Evolutionary conservation across 2,797 vertebrate species (phyloP), one percentile per base, ranked within the genome.

Genomic region (Alcedo atthis): DNA sequence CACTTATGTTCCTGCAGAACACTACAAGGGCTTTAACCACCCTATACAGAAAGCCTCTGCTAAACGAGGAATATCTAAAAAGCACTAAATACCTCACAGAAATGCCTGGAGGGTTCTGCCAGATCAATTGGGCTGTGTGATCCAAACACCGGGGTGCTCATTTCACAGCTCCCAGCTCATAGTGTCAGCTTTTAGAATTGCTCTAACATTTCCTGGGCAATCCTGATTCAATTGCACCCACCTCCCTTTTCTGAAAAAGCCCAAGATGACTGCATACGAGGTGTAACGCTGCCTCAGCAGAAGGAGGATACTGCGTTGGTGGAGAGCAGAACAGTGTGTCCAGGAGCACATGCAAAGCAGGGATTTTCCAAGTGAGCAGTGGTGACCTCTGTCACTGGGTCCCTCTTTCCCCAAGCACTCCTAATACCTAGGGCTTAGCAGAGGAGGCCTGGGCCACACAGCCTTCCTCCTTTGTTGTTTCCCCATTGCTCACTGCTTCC

Each of bases 221-320:
- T 57, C 78, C 85, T 30, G 71, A 81, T 37, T 48, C 63, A 42
- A n/a, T 16, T 46, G 84, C 75, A 89, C 32, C 48, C n/a, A 79
- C 63, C 25, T 90, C 81, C 32, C 19, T 9, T 69, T 76, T 82
- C 92, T 84, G 66, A 68, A 82, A 87, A 86, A 87, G 28, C 43
- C 90, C 42, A 9, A 68, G 86, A 88, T 68, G 81, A 89, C 57
- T 81, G 89, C 73, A 86, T 19, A 6, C 74, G 77, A 75, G 84
- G 89, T 82, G 81, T 55, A 88, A 82, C 2, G 69, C 90, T 89
- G 84, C 57, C 89, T 92, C 84, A 93, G 92, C 86, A 90, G 74
- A 46, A 92, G 81, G 45, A 91, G 77, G 90, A 86, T 71, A 74
- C 79, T 92, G 92, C 63, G 40, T 87, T 79, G 81, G 83, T 57